A percentile compares a stretch with the other conserved stretches of the same genome.
Conservation (phyloP, 1,140 invertebrate genomes). For the Drepana arcuata region DNA sequence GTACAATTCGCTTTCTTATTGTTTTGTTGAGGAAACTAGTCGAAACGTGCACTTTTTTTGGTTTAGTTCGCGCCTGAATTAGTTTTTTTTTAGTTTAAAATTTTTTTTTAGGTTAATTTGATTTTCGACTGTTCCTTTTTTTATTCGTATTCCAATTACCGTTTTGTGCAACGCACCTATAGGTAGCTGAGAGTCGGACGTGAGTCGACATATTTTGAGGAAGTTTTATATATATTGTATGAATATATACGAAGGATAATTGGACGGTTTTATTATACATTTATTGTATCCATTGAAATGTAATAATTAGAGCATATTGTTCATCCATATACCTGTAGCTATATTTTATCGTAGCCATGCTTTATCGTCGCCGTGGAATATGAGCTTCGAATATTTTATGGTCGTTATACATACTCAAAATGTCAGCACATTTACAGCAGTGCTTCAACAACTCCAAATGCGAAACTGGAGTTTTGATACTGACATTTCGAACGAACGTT, state of each 20-base stretch:
- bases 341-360: conserved; percentile 51
- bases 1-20: conserved; percentile 50
- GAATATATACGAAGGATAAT: conserved; percentile 28
- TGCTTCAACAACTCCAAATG: no score
- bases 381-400: conserved; percentile 38
- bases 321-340: conserved; percentile 32
- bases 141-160: no score
- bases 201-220: no score
- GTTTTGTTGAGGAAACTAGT: conserved; percentile 48
- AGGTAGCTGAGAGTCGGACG: no score
- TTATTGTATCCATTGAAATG: conserved; percentile 65
- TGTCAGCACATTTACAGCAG: no score
- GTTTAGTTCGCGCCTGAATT: conserved; percentile 33
- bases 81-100: conserved; percentile 42
- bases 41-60: conserved; percentile 37
- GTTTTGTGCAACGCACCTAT: no score
- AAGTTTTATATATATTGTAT: conserved; percentile 31
- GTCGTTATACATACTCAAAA: no score
- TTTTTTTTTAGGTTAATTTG: conserved; percentile 6
- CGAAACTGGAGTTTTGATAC: no score
- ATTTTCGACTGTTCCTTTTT: conserved; percentile 30
- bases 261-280: conserved; percentile 65
- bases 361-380: conserved; percentile 39
- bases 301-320: conserved; percentile 31
- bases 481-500: no score